Evolutionary conservation across 1,140 invertebrate genomes (phyloP), one percentile per base, ranked within the genome.

Genomic region (Popillia japonica): DNA sequence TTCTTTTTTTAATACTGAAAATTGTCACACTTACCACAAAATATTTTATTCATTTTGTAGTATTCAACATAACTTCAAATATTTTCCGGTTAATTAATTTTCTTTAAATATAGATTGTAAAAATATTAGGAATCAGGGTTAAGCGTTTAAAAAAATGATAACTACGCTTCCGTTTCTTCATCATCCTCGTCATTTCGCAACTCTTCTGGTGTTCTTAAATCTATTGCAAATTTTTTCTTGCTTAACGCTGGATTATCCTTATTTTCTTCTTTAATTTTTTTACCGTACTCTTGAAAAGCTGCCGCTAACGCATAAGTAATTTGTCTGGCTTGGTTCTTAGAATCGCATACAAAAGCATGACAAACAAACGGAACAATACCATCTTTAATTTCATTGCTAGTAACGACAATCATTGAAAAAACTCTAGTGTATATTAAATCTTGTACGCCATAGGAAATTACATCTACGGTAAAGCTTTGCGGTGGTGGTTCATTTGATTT

Each of bases 321-420:
- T 79, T 92, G 91, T 72, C 96, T 89, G 0, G 96, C 96, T 79
- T 93, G 89, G 41, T 92, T 90, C 79, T 90, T 89, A 14, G 94
- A 96, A 81, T 98, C 96, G 85, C 97, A 98, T 17, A 98, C 95
- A 84, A 97, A 98, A 0, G 94, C 96, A 83, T 98, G 96, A 84
- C 97, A 98, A 80, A 96, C 93, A 81, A 97, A 97, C 0, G 94
- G 94, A 80, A 91, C 92, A 61, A 89, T 82, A 44, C 88, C 88
- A 77, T 85, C 80, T 27, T 90, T 88, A 6, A 90, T 85, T 81
- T 90, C 90, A 0, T 89, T 88, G 6, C 90, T 94, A 76, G 92
- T 92, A 0, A 98, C 96, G 2, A 97, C 91, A 79, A 98, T 98
- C 94, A 98, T 98, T 17, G 94, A 96, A 88, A 98, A 98, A 0